These are phyloP conservation scores for Sander lucioperca DNA, from an alignment of 2,113 vertebrate species.

Conservation along the genomic window DNA sequence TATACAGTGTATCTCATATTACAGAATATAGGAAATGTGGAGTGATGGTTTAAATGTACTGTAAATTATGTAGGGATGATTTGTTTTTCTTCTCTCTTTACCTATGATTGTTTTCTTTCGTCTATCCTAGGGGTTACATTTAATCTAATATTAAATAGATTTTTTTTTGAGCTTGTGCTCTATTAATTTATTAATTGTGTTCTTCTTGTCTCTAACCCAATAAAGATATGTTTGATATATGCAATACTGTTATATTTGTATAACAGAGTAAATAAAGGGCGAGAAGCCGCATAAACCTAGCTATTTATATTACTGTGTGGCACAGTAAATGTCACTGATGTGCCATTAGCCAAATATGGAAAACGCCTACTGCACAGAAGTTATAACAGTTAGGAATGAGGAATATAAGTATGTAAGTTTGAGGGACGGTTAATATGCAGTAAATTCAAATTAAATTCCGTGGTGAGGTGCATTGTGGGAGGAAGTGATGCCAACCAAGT, in stretches of 20 bases:
- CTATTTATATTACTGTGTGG: constrained; percentile 44
- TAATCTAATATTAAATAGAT: neutral
- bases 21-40: neutral
- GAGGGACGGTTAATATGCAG: constrained; percentile 16
- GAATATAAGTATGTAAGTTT: constrained; percentile 17
- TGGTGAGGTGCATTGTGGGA: constrained; percentile 54
- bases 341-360: constrained; percentile 27
- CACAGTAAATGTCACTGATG: constrained; percentile 48
- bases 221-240: neutral
- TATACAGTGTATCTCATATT: neutral
- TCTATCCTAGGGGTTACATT: neutral
- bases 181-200: neutral
- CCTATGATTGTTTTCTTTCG: neutral
- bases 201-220: neutral
- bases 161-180: neutral
- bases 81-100: neutral
- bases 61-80: neutral
- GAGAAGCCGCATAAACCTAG: neutral
- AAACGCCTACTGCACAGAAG: constrained; percentile 32
- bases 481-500: constrained; percentile 52
- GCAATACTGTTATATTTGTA: neutral
- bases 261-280: constrained; percentile 1
- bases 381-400: constrained; percentile 22
- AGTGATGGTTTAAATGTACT: neutral
- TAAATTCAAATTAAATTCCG: constrained; percentile 43